phyloP scores from a whole-genome alignment of 1,140 invertebrate species.

The Drosophila tropicalis region DNA sequence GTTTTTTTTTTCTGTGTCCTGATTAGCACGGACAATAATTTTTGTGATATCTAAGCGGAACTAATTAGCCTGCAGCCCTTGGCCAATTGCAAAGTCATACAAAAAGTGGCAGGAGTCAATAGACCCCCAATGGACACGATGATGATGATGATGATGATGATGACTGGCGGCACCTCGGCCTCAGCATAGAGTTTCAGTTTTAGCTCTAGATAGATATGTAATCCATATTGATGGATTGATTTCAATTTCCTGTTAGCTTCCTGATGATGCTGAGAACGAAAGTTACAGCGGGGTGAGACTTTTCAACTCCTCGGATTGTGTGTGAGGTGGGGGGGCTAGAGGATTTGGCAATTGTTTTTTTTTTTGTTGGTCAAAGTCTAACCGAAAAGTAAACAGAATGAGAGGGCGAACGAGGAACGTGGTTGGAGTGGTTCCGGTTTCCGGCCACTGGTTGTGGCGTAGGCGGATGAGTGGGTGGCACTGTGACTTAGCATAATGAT shows the following conservation, averaged over 20 bases:
- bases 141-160: constrained; percentile 49
- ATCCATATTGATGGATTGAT: constrained; percentile 83
- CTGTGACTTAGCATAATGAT: constrained; percentile 77
- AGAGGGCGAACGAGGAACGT: not conserved
- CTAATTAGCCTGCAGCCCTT: constrained; percentile 75
- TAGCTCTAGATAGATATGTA: constrained; percentile 51
- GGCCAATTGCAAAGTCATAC: constrained; percentile 76
- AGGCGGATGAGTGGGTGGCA: not conserved
- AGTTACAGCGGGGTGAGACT: not conserved
- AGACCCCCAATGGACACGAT: not conserved
- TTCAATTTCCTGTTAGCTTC: constrained; percentile 79
- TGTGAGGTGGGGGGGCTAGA: not conserved
- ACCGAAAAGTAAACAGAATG: constrained; percentile 52
- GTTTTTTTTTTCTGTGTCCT: no score
- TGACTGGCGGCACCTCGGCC: constrained; percentile 72
- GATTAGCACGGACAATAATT: constrained; percentile 40
- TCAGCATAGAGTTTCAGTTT: not conserved
- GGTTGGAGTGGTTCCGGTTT: constrained; percentile 74
- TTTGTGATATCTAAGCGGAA: constrained; percentile 78
- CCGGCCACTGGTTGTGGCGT: constrained; percentile 44
- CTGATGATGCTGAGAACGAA: constrained; percentile 3
- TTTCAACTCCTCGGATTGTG: not conserved
- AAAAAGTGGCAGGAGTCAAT: constrained; percentile 36
- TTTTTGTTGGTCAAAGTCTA: constrained; percentile 46
- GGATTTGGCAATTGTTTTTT: constrained; percentile 42